Base-by-base conservation (phyloP, 1,140 invertebrate genomes). In the Varroa destructor region DNA sequence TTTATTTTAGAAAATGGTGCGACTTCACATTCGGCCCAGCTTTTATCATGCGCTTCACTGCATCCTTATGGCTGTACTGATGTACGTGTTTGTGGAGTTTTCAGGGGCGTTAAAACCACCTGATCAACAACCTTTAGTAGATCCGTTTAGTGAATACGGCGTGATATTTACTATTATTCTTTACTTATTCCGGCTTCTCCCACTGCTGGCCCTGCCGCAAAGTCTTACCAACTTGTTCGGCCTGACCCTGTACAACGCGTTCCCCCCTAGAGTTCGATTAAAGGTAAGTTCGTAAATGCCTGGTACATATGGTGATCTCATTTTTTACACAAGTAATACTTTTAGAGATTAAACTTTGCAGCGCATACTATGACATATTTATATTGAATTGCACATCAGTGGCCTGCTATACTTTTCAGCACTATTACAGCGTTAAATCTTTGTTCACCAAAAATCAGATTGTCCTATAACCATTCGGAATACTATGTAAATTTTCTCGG, bases 161-260 rank as follows among this genome's bases (percentile, higher is more conserved):
- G 71, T 72, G 54, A 51, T 76, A 25, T 67, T 74, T 43, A 76
- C 89, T 43, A 76, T 88, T 56, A 77, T 87, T 67, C 83, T 96
- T 56, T 95, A 95, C 78, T 77, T 88, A 54, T 78, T 95, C 58
- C 82, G 92, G 73, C 84, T 88, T 71, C 81, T 93, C 5, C 90
- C 91, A 51, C 86, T 96, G 76, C 83, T 96, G 12, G 90, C 91
- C 36, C 74, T 81, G 43, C 81, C 81, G 51, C 82, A 84, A 84
- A 89, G 91, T 71, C 76, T 96, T 8, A 93, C 91, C 79, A 97
- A 97, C 80, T 91, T 93, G 78, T 82, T 89, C 73, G 94, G 93
- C 71, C 81, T 98, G 43, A 85, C 89, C 46, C 84, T 91, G 73
- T 97, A 93, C 79, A 97, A 97, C 82, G 89, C 91, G 72, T 97